These are phyloP conservation scores for Capromys pilorides DNA, from an alignment of 2,797 vertebrate species.

Conservation along the genomic window DNA sequence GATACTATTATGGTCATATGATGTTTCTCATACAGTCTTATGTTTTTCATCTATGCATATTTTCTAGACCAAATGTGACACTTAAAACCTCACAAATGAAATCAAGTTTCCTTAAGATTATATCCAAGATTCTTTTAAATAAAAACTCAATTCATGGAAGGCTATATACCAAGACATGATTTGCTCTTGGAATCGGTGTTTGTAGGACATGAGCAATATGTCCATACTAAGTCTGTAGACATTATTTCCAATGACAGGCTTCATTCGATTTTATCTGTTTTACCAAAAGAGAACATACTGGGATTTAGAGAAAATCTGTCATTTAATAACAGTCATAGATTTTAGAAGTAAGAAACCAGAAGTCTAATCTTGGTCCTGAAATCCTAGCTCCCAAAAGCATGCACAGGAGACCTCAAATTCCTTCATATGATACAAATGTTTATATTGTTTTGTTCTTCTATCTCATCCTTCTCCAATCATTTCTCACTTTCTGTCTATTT, in stretches of 20 bases:
- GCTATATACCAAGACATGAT: background rate
- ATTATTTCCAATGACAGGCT: background rate
- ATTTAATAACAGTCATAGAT: background rate
- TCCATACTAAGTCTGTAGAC: background rate
- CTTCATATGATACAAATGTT: background rate
- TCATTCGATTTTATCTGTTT: background rate
- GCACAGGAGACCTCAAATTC: background rate
- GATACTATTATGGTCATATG: too few species aligned
- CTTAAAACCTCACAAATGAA: background rate
- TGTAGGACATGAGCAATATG: background rate
- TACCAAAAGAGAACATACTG: background rate
- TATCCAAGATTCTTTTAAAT: background rate
- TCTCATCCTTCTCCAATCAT: background rate
- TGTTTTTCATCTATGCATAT: background rate
- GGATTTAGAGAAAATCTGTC: background rate
- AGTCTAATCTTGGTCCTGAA: background rate
- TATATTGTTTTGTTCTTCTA: background rate
- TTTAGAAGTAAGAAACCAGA: background rate
- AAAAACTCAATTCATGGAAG: background rate
- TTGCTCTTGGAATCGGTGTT: background rate
- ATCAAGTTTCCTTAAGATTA: background rate
- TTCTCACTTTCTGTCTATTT: background rate
- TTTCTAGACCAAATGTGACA: background rate
- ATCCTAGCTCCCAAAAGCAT: background rate
- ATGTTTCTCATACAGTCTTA: background rate